A percentile compares a stretch with the other conserved stretches of the same genome.
Conservation (phyloP, 2,888 invertebrate genomes). For the Drosophila nigricruria region DNA sequence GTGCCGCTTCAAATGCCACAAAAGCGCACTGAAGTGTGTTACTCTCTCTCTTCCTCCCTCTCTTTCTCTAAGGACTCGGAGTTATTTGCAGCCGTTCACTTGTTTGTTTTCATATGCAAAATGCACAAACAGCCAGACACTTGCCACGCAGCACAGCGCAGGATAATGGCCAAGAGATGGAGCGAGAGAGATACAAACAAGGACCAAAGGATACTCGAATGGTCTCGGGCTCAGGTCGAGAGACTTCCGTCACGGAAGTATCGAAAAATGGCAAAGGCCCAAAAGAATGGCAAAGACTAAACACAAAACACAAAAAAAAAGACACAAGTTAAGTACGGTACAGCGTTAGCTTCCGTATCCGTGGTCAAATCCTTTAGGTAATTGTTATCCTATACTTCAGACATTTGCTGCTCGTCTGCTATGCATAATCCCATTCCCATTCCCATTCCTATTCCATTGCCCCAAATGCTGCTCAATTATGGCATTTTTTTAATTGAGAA, state of each 20-base stretch:
- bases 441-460: slow-evolving; percentile 16
- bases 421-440: slow-evolving; percentile 49
- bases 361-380: slow-evolving; percentile 72
- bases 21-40: slow-evolving; percentile 32
- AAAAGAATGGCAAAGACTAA: slow-evolving; percentile 15
- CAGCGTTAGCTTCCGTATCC: slow-evolving; percentile 69
- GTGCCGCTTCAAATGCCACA: slow-evolving; percentile 55
- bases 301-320: slow-evolving; percentile 26
- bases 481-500: slow-evolving; percentile 71
- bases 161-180: slow-evolving; percentile 45
- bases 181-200: slow-evolving; percentile 22
- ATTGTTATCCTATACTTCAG: slow-evolving; percentile 71
- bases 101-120: slow-evolving; percentile 80
- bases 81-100: slow-evolving; percentile 50
- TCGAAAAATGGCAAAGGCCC: slow-evolving; percentile 22
- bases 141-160: slow-evolving; percentile 25
- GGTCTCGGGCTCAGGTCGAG: slow-evolving; percentile 18
- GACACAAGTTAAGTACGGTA: slow-evolving; percentile 77
- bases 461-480: slow-evolving; percentile 72
- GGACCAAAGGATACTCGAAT: slow-evolving; percentile 1
- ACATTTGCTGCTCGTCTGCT: slow-evolving; percentile 16
- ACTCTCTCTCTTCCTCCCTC: neutral
- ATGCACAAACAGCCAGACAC: slow-evolving; percentile 55
- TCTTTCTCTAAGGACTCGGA: slow-evolving; percentile 38
- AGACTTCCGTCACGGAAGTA: slow-evolving; percentile 76